Base-by-base conservation (phyloP, 30 jellyfish, hydroid and myxozoan genomes). In the Cassiopea xamachana region DNA sequence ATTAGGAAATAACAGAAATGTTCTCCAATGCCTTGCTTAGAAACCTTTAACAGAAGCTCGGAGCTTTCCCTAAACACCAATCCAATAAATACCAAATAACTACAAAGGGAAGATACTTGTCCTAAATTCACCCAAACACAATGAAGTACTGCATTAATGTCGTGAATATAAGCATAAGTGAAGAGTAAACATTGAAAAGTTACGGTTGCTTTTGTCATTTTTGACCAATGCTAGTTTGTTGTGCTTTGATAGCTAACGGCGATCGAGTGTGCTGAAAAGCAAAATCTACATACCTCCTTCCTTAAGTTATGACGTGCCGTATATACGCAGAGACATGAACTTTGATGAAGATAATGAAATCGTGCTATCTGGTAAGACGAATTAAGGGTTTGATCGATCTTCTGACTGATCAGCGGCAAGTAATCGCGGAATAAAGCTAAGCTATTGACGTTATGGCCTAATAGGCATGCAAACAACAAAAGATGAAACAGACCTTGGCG, bases 401-500 rank as follows among this genome's bases (percentile, higher is more conserved):
- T 12, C 15, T 4, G n/a, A 71, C 46, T 9, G 80, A 71, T 71
- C 80, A 55, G 80, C 80, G 80, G 39, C 51, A 71, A 7, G 16
- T 68, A 68, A 71, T 71, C 15, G 80, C 80, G 50, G 27, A 51
- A 71, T 71, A 19, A 71, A 71, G 80, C 51, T 71, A 1, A 71
- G 50, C 80, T 16, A 71, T 71, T 71, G 80, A 71, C 17, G 55
- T 71, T 71, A 6, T 27, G 80, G 80, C 80, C 80, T 71, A 71
- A 19, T 43, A 10, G 3, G 80, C 50, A 71, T n/a, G 58, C 50
- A 19, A 6, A 71, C 18, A 71, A 27, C 80, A 71, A 71, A 71
- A 71, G 55, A 15, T 19, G 46, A 67, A 67, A 16, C 15, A 67
- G 76, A 67, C 46, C 76, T 67, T 67, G 76, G 76, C 76, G 76